Percentiles rank a stretch among this genome's conserved stretches.
These are phyloP conservation scores for Polymixis lichenea DNA, from an alignment of 2,888 invertebrate species.

Conservation along the genomic window DNA sequence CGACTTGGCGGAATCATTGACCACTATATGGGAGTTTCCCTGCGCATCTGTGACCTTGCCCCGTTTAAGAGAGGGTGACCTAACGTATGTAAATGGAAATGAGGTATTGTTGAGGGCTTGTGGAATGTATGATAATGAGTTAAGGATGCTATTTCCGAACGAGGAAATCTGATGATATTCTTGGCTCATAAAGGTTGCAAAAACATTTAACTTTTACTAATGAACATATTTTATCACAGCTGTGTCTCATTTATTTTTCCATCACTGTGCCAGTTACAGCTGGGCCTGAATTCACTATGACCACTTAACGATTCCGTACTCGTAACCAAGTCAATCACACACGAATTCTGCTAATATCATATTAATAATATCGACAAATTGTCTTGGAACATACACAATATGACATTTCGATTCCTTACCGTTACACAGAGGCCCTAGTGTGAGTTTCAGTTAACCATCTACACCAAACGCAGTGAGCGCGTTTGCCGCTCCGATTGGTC, in stretches of 20 bases:
- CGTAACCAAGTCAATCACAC: too few relatives aligned
- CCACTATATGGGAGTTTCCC: constrained; percentile 46
- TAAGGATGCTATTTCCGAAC: constrained; percentile 30
- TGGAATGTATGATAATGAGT: constrained; percentile 59
- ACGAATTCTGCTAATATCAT: too few relatives aligned
- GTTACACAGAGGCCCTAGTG: too few relatives aligned
- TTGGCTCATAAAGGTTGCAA: background rate
- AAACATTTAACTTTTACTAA: too few relatives aligned
- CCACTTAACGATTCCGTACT: too few relatives aligned
- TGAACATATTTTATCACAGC: constrained; percentile 5
- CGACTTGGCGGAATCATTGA: constrained; percentile 38
- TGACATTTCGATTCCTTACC: too few relatives aligned
- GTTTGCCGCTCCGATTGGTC: too few relatives aligned
- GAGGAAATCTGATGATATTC: constrained; percentile 14
- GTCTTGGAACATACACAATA: too few relatives aligned
- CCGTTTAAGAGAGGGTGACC: constrained; percentile 46
- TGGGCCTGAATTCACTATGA: too few relatives aligned
- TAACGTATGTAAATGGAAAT: constrained; percentile 60
- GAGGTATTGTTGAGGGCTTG: constrained; percentile 57
- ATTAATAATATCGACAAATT: too few relatives aligned
- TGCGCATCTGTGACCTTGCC: constrained; percentile 60
- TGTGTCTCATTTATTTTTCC: background rate
- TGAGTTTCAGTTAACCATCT: too few relatives aligned
- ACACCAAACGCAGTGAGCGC: too few relatives aligned
- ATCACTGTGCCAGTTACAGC: background rate